Evolutionary conservation across 2,797 vertebrate genomes (phyloP), one percentile per base, ranked within the genome.

Genomic region (Spinus olivaceus): DNA sequence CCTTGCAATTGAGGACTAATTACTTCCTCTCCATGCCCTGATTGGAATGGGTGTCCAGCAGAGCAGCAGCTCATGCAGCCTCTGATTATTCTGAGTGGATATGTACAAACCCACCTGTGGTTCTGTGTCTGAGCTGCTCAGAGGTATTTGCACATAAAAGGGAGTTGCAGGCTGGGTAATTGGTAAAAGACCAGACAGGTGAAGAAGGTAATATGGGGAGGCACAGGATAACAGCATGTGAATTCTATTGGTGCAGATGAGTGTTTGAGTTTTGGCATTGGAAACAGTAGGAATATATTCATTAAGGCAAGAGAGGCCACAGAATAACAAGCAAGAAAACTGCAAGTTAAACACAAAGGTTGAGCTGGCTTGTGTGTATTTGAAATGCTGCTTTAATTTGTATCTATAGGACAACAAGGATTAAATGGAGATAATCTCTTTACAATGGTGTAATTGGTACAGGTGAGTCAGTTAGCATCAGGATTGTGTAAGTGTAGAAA

Each of bases 341-440:
- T 27, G 6, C 39, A 54, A 87, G 18, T 91, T 77, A 54, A 86
- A 63, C 6, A 30, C 14, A 42, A 28, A 73, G 50, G 21, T 28
- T 49, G 65, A 85, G 44, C 32, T 49, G 47, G 19, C 27, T 50
- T 60, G 10, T 70, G 47, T 76, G 44, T 10, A 8, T 78, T 90
- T 94, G 70, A 92, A 91, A 60, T 25, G 64, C 51, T 91, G 73
- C 21, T 96, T 22, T 94, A 86, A 94, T 96, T 91, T 94, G 81
- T 91, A 46, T 47, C 71, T 90, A 11, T 80, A 85, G 56, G 79
- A 94, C 86, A 93, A 77, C 44, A 88, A 80, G 91, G 88, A 96
- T 96, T 96, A 96, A 81, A 76, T 64, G 28, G 49, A 77, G 70
- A 69, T 94, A 94, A 96, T 94, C 91, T 46, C 74, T 94, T 97